Base-by-base conservation (phyloP, 2,113 vertebrate genomes). In the Zosterops japonicus region DNA sequence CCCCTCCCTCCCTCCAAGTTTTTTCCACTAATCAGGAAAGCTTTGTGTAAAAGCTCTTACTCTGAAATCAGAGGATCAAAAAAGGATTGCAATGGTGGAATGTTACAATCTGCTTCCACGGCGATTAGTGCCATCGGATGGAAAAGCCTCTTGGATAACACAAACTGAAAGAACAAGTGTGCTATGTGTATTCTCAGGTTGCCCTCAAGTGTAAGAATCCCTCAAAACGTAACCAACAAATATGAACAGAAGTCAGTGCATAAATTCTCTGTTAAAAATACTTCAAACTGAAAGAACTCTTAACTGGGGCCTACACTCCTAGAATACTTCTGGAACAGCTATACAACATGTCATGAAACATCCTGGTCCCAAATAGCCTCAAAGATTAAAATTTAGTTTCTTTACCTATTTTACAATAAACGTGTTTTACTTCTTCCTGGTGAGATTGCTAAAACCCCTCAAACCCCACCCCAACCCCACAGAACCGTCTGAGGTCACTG, bases 131-230 rank as follows among this genome's bases (percentile, higher is more conserved):
- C 46, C 87, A 77, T 87, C 59, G 8, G 85, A 74, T 76, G 91
- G 89, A 93, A 97, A 97, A 97, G 93, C 96, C 96, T 95, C 93
- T 93, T 94, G 81, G 89, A 68, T 97, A 96, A 97, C 94, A 96
- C 91, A 93, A 94, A 96, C 13, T 61, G 84, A 93, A 95, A 97
- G 92, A 97, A 95, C 93, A 91, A 97, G 97, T 90, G 93, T 94
- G 94, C 95, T 91, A 3, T 82, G 90, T 72, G 81, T 80, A 57
- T 84, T 97, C 79, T 91, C 78, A 78, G 87, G 90, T 92, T 94
- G 92, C 94, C 91, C 96, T 91, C 85, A 47, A 96, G 86, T 57
- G 88, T 88, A 95, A 95, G 95, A 96, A 97, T 96, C 89, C 94
- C 94, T 96, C 96, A 77, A 80, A 72, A 94, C 0, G 1, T 69